These are phyloP conservation scores for Pelochelys cantorii DNA, from an alignment of 2,797 vertebrate genomes.

Conservation along the genomic window DNA sequence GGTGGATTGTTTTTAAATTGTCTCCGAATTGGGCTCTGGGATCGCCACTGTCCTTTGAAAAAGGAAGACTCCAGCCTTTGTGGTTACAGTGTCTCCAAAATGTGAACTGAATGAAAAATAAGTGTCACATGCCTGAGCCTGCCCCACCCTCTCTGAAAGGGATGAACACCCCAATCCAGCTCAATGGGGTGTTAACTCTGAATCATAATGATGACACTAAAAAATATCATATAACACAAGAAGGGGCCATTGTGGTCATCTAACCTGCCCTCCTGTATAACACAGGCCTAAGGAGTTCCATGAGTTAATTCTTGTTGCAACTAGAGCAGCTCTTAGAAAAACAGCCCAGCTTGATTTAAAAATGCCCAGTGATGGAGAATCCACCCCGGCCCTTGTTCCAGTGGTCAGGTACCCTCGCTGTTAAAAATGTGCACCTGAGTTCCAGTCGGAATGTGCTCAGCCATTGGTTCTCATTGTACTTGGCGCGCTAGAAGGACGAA, in stretches of 20 bases:
- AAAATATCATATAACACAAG: background rate
- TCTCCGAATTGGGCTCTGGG: fast-evolving
- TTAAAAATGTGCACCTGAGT: background rate
- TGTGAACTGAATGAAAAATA: fast-evolving
- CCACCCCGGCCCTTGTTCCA: background rate
- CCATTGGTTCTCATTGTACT: background rate
- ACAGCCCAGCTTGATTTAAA: background rate
- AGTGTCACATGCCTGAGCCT: background rate
- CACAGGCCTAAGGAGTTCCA: background rate
- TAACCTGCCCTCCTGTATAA: background rate
- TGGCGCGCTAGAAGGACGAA: background rate
- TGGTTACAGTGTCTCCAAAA: fast-evolving
- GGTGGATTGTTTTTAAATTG: background rate
- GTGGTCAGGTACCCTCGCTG: background rate
- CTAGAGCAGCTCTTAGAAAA: background rate
- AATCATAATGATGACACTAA: background rate
- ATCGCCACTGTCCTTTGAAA: background rate
- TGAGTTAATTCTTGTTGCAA: background rate
- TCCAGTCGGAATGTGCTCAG: background rate
- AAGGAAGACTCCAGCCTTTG: background rate
- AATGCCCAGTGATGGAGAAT: background rate
- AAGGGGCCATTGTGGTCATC: background rate
- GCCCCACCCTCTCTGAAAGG: background rate
- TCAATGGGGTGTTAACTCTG: background rate
- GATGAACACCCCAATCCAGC: background rate